Base-by-base conservation (phyloP, 1,140 invertebrate species). In the Cydia pomonella region DNA sequence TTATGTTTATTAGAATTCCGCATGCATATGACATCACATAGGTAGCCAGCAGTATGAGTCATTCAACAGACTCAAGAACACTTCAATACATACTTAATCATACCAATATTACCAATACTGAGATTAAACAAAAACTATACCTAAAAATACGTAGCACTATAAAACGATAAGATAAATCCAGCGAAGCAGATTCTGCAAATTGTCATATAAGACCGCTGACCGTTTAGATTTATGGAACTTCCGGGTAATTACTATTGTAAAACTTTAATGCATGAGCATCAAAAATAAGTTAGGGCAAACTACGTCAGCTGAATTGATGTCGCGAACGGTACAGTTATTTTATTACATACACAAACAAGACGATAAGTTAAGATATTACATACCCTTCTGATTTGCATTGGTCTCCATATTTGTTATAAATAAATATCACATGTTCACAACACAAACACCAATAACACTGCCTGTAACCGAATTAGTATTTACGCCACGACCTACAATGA, bases 301-400 rank as follows among this genome's bases (percentile, higher is more conserved):
- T 86, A 89, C 82, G 82, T 86, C 86, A 84, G 80, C 82, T 80
- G 78, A 86, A 89, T 87, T 82, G 77, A 84, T 91, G 84, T 92
- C 85, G 83, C 86, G 62, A 38, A 84, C 85, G 81, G 78, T 90
- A 92, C 91, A 91, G 91, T 92, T 92, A 91, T 13, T 69, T 38
- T 29, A 69, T 87, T n/a, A 87, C 90, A 89, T 92, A 90, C 84
- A 91, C 88, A 91, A 92, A 91, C 89, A 92, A 90, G 81, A 87
- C 74, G 76, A 80, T 84, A 59, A 78, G 73, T 80, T 80, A 72
- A 80, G 79, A 82, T 75, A 76, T 53, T 84, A 87, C 89, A 90
- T 77, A 92, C 91, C 91, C 83, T 89, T 92, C 81, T 86, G 86
- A 87, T 86, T 92, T 80, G 87, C 77, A 84, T 86, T 88, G 77